These are phyloP conservation scores for Sarcophaga rosellei DNA, from an alignment of 2,888 invertebrate genomes.

Conservation along the genomic window DNA sequence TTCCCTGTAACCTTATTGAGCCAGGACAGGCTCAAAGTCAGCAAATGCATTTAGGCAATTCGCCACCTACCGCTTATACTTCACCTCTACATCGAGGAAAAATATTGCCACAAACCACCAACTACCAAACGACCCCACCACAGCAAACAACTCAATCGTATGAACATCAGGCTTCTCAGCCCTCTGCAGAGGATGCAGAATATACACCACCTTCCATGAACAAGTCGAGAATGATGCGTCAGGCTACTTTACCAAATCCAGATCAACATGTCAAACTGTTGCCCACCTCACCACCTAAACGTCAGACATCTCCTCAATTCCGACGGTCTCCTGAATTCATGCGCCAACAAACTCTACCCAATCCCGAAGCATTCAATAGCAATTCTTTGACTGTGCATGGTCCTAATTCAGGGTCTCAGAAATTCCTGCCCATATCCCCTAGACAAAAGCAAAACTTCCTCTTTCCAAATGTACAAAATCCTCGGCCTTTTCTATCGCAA, in stretches of 20 bases:
- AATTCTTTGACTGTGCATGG: conserved; percentile 78
- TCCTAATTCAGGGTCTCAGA: conserved; percentile 72
- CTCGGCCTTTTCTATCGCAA: conserved; percentile 79
- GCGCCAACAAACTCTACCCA: conserved; percentile 80
- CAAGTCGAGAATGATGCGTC: conserved; percentile 78
- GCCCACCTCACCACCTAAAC: conserved; percentile 81
- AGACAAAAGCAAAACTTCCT: conserved; percentile 80
- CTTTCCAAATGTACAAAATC: conserved; percentile 79
- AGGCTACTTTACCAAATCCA: conserved; percentile 80
- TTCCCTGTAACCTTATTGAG: conserved; percentile 76
- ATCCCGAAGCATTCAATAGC: conserved; percentile 78
- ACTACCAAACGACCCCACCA: conserved; percentile 71
- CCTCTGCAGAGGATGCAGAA: conserved; percentile 72
- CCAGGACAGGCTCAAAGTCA: conserved; percentile 64
- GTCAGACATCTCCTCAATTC: conserved; percentile 79
- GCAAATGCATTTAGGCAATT: conserved; percentile 45
- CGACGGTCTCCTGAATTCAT: conserved; percentile 80
- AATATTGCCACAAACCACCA: conserved; percentile 77
- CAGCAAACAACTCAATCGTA: conserved; percentile 69
- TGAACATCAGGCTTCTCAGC: conserved; percentile 47
- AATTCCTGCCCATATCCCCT: conserved; percentile 80
- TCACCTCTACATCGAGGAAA: conserved; percentile 72
- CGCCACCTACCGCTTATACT: conserved; percentile 61
- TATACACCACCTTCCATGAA: conserved; percentile 71
- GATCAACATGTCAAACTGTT: conserved; percentile 80